These are phyloP conservation scores for Phalacrocorax pelagicus DNA, from an alignment of 2,113 vertebrate genomes.

Conservation along the genomic window DNA sequence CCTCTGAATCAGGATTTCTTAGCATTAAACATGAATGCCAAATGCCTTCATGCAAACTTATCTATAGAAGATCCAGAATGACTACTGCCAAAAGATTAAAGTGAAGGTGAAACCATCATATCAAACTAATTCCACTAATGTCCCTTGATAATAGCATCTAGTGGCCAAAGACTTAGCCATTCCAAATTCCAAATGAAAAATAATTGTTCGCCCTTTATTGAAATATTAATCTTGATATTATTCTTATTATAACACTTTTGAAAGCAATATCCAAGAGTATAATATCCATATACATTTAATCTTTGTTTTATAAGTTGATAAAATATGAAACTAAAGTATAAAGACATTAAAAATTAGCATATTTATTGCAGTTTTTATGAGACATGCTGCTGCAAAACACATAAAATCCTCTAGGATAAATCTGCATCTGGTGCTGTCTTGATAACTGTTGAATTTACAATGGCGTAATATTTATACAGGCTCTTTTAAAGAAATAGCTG, in stretches of 20 bases:
- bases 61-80: background rate
- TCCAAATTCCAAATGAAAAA: slow-evolving; percentile 43
- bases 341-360: slow-evolving; percentile 67
- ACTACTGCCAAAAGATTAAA: background rate
- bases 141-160: background rate
- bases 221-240: slow-evolving; percentile 53
- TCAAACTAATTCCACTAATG: slow-evolving; percentile 31
- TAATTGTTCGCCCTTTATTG: slow-evolving; percentile 1
- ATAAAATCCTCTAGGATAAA: slow-evolving; percentile 66
- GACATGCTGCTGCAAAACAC: slow-evolving; percentile 32
- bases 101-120: slow-evolving; percentile 16
- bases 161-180: background rate
- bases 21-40: background rate
- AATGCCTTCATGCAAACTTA: background rate
- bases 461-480: slow-evolving; percentile 9
- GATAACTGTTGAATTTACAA: slow-evolving; percentile 61
- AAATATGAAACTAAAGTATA: slow-evolving; percentile 58
- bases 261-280: slow-evolving; percentile 36
- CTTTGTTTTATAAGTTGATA: slow-evolving; percentile 67
- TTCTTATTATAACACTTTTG: slow-evolving; percentile 15
- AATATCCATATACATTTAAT: slow-evolving; percentile 53
- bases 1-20: background rate
- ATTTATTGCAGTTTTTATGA: slow-evolving; percentile 69
- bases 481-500: slow-evolving; percentile 53
- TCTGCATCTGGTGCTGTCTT: slow-evolving; percentile 55